phyloP scores from a whole-genome alignment of 2,113 vertebrate genomes.

The Charina bottae region DNA sequence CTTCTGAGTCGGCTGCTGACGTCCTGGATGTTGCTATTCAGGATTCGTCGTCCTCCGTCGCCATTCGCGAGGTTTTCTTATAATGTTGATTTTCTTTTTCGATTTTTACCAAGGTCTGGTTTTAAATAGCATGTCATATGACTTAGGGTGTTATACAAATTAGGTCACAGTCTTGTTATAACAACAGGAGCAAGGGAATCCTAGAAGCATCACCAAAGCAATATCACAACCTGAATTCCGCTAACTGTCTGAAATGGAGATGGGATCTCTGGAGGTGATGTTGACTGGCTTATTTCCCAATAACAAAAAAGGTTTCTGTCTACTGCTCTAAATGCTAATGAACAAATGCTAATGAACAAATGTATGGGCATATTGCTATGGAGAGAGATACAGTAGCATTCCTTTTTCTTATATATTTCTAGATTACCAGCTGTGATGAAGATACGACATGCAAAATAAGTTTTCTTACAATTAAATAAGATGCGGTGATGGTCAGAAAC shows the following conservation, averaged over 20 bases:
- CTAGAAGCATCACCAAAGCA: not conserved
- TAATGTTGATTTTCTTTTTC: not conserved
- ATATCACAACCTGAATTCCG: not conserved
- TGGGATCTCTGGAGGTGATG: not conserved
- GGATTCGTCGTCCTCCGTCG: no score
- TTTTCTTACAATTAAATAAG: slow-evolving; percentile 32
- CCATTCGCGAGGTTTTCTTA: no score
- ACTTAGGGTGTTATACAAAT: not conserved
- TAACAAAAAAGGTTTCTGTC: not conserved
- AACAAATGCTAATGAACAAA: not conserved
- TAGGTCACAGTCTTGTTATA: not conserved
- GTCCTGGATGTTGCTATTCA: no score
- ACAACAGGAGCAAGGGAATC: not conserved
- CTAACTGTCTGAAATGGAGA: not conserved
- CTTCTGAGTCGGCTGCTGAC: no score
- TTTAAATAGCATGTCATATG: not conserved
- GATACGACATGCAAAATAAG: not conserved
- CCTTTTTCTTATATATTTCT: not conserved
- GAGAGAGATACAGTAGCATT: not conserved
- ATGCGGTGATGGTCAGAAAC: not conserved
- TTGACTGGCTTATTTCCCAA: not conserved
- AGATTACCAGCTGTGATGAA: slow-evolving; percentile 35
- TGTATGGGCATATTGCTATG: not conserved
- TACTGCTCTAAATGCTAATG: not conserved
- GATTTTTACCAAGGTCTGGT: not conserved